phyloP scores from a whole-genome alignment of 2,888 invertebrate genomes.

The Hofmannophila pseudospretella region DNA sequence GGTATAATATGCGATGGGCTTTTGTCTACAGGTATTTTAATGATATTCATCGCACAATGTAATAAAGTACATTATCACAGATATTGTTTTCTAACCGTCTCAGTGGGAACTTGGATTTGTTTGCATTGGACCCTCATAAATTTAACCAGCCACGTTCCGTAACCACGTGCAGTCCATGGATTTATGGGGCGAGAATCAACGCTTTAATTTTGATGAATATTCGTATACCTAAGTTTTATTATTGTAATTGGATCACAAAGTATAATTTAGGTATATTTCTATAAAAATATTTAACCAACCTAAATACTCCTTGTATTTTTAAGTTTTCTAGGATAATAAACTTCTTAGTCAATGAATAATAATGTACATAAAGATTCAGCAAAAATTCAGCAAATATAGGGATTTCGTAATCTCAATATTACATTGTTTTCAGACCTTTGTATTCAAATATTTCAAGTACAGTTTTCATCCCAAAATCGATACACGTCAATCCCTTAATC shows the following conservation, averaged over 20 bases:
- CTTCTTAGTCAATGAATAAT: no score
- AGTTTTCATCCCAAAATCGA: conserved; percentile 23
- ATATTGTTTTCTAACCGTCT: conserved; percentile 11
- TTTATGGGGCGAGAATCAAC: conserved; percentile 52
- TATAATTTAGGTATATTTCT: no score
- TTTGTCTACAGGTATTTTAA: no score
- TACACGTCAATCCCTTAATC: conserved; percentile 28
- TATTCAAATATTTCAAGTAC: conserved; percentile 20
- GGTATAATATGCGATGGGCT: no score
- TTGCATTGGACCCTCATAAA: conserved; percentile 61
- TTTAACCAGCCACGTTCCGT: conserved; percentile 45
- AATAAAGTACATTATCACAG: no score
- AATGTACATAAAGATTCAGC: no score
- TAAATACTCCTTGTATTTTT: no score
- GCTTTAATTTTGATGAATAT: conserved; percentile 45
- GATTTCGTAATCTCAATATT: no score
- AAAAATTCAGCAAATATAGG: no score
- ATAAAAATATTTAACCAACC: no score
- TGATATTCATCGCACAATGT: no score
- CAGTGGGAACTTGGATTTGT: conserved; percentile 57
- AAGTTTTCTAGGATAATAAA: no score
- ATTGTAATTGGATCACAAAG: not conserved
- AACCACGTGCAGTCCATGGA: conserved; percentile 51
- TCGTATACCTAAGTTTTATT: conserved; percentile 22
- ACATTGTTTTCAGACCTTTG: conserved; percentile 12